Percentiles rank a stretch among this genome's conserved stretches.
phyloP scores from a whole-genome alignment of 37 sponge, comb jelly and placozoan species.

The Diacarnus erythraeanus region DNA sequence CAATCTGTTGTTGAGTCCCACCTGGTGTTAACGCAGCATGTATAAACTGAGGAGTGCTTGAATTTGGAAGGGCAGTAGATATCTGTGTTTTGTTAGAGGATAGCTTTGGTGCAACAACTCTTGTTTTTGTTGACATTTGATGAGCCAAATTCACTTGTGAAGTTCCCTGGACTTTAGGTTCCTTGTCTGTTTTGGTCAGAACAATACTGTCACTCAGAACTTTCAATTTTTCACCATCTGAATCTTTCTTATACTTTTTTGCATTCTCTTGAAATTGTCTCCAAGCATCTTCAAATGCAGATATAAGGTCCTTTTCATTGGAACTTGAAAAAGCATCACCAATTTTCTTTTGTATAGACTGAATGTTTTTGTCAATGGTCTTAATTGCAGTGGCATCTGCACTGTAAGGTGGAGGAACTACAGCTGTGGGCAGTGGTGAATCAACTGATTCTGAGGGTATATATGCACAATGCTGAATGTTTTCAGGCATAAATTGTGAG shows the following conservation, averaged over 20 bases:
- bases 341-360: constrained; percentile 33
- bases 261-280: constrained; percentile 54
- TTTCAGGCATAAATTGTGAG: background rate
- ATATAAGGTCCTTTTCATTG: constrained; percentile 36
- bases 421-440: background rate
- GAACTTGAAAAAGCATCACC: constrained; percentile 29
- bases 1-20: too few species aligned
- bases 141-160: background rate
- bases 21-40: background rate
- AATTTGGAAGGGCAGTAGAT: background rate
- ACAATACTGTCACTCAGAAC: background rate
- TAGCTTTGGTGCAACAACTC: constrained; percentile 10
- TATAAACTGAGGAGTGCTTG: background rate
- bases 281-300: constrained; percentile 65
- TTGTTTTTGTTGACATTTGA: background rate
- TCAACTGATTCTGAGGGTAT: background rate
- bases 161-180: background rate
- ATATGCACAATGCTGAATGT: background rate
- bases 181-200: background rate
- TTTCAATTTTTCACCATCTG: background rate
- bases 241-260: constrained; percentile 17
- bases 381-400: background rate
- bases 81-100: background rate
- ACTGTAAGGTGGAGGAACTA: background rate
- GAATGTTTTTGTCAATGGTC: background rate